Percentiles rank a stretch among this genome's conserved stretches.
Conservation (phyloP, 2,113 vertebrate genomes). For the Bubo blakistoni region DNA sequence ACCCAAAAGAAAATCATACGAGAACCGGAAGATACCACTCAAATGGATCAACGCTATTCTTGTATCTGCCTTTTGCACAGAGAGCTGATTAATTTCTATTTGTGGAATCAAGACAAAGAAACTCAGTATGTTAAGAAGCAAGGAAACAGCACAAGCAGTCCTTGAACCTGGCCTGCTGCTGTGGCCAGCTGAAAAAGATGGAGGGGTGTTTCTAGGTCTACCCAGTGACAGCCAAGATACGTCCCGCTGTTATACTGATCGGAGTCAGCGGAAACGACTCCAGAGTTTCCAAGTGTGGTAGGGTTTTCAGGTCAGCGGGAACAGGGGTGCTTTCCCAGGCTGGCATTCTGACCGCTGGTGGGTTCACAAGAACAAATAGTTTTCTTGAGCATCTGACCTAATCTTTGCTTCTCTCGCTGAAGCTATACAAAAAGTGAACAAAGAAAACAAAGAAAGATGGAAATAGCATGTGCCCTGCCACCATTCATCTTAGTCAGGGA, state of each 20-base stretch:
- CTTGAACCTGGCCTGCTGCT: background rate
- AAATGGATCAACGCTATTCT: background rate
- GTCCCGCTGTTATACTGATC: fast-evolving
- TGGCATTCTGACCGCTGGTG: background rate
- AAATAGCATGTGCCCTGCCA: background rate
- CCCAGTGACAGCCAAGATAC: fast-evolving
- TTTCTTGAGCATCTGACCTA: background rate
- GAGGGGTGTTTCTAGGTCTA: background rate
- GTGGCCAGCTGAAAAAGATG: background rate
- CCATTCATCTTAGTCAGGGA: background rate
- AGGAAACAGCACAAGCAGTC: background rate
- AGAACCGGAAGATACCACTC: background rate
- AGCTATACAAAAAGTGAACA: background rate
- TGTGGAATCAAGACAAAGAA: background rate
- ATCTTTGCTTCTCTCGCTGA: background rate
- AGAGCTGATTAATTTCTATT: background rate
- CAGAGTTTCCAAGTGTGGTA: background rate
- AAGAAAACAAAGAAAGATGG: background rate
- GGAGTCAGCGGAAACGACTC: background rate
- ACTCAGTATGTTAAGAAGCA: background rate
- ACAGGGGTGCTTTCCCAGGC: background rate
- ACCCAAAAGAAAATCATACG: background rate
- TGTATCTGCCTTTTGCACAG: background rate
- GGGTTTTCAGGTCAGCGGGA: background rate
- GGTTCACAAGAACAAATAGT: background rate